These are phyloP conservation scores for Parnassius glacialis DNA, from an alignment of 2,888 invertebrate species.

Conservation along the genomic window DNA sequence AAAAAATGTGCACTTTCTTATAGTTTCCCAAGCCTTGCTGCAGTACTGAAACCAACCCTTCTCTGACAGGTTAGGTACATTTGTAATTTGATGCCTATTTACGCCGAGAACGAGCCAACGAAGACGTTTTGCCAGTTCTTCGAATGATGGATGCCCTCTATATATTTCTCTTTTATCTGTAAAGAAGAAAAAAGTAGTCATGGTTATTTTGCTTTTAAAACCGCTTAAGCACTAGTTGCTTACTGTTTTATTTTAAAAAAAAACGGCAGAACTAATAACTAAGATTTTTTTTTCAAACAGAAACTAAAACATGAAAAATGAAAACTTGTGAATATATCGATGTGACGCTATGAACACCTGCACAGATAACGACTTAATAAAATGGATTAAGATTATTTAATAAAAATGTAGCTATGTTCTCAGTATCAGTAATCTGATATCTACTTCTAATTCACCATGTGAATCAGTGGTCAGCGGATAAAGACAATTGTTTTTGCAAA, in stretches of 20 bases:
- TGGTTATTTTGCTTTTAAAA: too few relatives aligned
- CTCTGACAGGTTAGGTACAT: constrained; percentile 85
- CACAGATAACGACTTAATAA: neutral
- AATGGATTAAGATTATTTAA: neutral
- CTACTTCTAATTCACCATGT: too few relatives aligned
- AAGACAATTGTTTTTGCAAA: too few relatives aligned
- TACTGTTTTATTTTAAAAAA: too few relatives aligned
- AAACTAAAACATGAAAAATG: too few relatives aligned
- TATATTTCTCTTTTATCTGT: constrained; percentile 75
- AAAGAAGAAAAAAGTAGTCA: constrained; percentile 30
- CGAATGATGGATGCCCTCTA: constrained; percentile 83
- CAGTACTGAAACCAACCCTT: constrained; percentile 92
- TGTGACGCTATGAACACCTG: neutral
- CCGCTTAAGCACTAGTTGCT: too few relatives aligned
- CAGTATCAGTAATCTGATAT: too few relatives aligned
- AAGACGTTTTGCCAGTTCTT: constrained; percentile 83
- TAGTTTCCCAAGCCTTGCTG: constrained; percentile 90
- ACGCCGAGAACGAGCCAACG: constrained; percentile 86
- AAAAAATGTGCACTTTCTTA: constrained; percentile 91
- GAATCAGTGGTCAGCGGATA: too few relatives aligned
- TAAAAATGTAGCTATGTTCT: too few relatives aligned
- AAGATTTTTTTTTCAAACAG: too few relatives aligned
- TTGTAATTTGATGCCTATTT: constrained; percentile 85
- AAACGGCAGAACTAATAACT: too few relatives aligned
- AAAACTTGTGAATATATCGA: too few relatives aligned